Evolutionary conservation across 2,888 invertebrate genomes (phyloP).

Genomic region (Balanococcus diminutus): DNA sequence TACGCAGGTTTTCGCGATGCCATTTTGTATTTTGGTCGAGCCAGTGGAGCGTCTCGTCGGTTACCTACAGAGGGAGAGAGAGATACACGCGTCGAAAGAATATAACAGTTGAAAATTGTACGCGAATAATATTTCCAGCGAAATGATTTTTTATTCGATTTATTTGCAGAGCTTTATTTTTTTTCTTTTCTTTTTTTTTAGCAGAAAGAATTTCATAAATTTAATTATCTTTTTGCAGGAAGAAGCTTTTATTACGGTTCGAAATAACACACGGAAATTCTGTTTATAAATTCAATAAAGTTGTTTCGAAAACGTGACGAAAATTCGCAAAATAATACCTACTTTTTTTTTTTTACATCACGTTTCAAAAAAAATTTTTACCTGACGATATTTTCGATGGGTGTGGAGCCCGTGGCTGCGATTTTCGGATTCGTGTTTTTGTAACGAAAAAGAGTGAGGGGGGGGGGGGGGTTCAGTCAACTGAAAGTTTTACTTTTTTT

Average conservation of each 20-base stretch:
- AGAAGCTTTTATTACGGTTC: slow-evolving; percentile 35
- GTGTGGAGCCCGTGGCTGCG: neutral
- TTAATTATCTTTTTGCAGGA: slow-evolving; percentile 29
- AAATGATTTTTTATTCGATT: slow-evolving; percentile 38
- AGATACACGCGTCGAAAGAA: neutral
- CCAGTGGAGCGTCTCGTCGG: too few species aligned
- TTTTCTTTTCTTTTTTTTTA: neutral
- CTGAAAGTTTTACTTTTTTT: slow-evolving; percentile 19
- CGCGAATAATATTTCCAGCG: neutral
- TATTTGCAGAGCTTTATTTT: slow-evolving; percentile 32
- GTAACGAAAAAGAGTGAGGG: neutral
- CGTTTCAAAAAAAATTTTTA: slow-evolving; percentile 4
- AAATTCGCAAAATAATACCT: slow-evolving; percentile 35
- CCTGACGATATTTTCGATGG: neutral
- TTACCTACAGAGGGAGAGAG: neutral
- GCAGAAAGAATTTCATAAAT: slow-evolving; percentile 30
- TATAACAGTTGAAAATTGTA: neutral
- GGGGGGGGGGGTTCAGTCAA: neutral
- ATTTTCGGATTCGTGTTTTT: neutral
- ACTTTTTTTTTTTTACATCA: neutral
- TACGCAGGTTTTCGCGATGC: neutral
- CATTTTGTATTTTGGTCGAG: neutral
- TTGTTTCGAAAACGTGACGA: slow-evolving; percentile 33
- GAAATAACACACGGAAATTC: slow-evolving; percentile 35
- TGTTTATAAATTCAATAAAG: slow-evolving; percentile 38